Evolutionary conservation across 1,140 invertebrate genomes (phyloP).

Genomic region (Drosophila ironensis): DNA sequence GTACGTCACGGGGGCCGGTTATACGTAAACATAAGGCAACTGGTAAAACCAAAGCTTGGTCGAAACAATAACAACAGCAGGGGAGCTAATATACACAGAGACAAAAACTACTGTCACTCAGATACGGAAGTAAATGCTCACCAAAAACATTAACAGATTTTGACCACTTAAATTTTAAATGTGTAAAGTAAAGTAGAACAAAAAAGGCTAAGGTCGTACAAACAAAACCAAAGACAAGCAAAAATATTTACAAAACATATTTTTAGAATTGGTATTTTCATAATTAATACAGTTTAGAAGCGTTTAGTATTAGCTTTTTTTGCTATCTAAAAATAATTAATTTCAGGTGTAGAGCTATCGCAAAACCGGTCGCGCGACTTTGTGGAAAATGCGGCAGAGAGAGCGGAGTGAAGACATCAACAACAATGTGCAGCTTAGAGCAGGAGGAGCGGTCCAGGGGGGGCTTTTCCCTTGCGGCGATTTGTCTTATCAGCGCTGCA

Average conservation of each 20-base stretch:
- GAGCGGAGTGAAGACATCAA: background rate
- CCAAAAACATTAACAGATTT: no score
- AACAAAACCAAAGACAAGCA: no score
- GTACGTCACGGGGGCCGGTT: background rate
- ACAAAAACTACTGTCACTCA: background rate
- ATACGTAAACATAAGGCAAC: slow-evolving; percentile 18
- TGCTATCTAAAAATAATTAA: background rate
- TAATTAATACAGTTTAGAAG: background rate
- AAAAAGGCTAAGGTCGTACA: no score
- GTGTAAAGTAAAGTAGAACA: background rate
- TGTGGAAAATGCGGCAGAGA: slow-evolving; percentile 4
- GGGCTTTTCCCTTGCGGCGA: slow-evolving; percentile 11
- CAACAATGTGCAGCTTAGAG: background rate
- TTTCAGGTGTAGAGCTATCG: background rate
- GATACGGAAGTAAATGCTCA: no score
- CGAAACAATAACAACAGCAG: slow-evolving; percentile 11
- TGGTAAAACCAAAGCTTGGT: slow-evolving; percentile 31
- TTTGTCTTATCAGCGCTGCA: slow-evolving; percentile 38
- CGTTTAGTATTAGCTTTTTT: no score
- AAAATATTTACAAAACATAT: no score
- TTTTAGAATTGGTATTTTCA: no score
- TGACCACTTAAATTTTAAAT: background rate
- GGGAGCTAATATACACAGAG: background rate
- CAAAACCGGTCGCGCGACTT: slow-evolving; percentile 27
- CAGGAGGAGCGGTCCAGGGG: background rate